phyloP scores from a whole-genome alignment of 1,140 invertebrate genomes.

The Meloidogyne hapla region DNA sequence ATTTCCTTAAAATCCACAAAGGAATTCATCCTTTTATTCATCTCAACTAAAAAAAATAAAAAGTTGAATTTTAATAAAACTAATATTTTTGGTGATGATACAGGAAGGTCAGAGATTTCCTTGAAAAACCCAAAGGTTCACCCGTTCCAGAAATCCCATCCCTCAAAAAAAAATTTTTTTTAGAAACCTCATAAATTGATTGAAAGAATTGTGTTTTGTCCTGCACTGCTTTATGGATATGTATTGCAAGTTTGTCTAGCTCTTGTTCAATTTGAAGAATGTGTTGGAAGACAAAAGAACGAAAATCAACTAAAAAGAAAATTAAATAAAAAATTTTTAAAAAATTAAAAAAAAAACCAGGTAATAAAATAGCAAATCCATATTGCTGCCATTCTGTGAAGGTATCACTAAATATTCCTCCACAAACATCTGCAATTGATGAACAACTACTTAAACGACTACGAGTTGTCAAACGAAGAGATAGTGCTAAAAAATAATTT shows the following conservation, averaged over 20 bases:
- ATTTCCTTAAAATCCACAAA: too few species aligned
- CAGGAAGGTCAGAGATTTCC: too few species aligned
- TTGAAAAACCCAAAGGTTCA: too few species aligned
- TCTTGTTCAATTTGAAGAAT: slow-evolving; percentile 46
- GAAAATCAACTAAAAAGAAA: slow-evolving; percentile 5
- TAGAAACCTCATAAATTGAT: slow-evolving; percentile 35
- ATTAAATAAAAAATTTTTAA: neutral
- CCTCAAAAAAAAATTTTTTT: too few species aligned
- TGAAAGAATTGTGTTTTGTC: slow-evolving; percentile 39
- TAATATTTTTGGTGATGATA: too few species aligned
- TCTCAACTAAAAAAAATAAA: too few species aligned
- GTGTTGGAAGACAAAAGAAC: slow-evolving; percentile 45
- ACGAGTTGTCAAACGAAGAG: slow-evolving; percentile 25
- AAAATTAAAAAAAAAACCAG: slow-evolving; percentile 31
- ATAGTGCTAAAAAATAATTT: slow-evolving; percentile 23
- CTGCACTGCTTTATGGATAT: slow-evolving; percentile 34
- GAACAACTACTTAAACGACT: slow-evolving; percentile 38
- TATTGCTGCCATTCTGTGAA: slow-evolving; percentile 36
- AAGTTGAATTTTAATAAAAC: too few species aligned
- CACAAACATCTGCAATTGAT: slow-evolving; percentile 26
- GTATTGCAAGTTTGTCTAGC: slow-evolving; percentile 24
- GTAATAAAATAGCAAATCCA: slow-evolving; percentile 41
- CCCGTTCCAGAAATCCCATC: too few species aligned
- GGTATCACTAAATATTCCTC: slow-evolving; percentile 13
- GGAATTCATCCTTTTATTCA: too few species aligned